Evolutionary conservation across 2,888 invertebrate genomes (phyloP).

Genomic region (Leptopterna dolabrata): DNA sequence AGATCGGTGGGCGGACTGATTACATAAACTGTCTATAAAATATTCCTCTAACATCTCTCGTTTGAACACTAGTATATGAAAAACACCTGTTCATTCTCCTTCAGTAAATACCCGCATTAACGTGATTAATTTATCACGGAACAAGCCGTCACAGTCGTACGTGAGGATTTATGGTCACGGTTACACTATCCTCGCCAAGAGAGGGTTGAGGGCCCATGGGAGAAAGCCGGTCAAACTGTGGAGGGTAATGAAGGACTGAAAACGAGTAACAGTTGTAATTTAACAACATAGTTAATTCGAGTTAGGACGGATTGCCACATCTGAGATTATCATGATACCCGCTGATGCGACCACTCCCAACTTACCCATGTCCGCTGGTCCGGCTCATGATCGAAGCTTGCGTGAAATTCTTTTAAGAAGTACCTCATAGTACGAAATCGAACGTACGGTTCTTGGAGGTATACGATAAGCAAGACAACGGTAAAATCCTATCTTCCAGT

Average conservation of each 20-base stretch:
- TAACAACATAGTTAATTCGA: background rate
- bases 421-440: no score
- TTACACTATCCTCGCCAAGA: background rate
- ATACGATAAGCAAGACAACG: no score
- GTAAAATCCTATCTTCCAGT: no score
- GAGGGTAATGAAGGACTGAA: background rate
- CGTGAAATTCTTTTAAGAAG: no score
- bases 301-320: background rate
- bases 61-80: no score
- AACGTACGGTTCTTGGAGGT: no score
- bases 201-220: background rate
- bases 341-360: background rate
- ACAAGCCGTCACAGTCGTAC: background rate
- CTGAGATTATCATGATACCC: background rate
- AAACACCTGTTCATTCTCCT: background rate
- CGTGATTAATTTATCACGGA: background rate
- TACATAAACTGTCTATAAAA: no score
- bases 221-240: background rate
- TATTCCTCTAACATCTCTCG: no score
- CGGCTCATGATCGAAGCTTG: background rate
- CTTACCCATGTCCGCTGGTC: background rate
- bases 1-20: no score
- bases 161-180: background rate
- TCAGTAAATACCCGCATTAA: no score
- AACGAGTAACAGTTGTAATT: background rate